Conservation (phyloP, 2,113 vertebrate genomes). For the Chamaetylas fuelleborni region DNA sequence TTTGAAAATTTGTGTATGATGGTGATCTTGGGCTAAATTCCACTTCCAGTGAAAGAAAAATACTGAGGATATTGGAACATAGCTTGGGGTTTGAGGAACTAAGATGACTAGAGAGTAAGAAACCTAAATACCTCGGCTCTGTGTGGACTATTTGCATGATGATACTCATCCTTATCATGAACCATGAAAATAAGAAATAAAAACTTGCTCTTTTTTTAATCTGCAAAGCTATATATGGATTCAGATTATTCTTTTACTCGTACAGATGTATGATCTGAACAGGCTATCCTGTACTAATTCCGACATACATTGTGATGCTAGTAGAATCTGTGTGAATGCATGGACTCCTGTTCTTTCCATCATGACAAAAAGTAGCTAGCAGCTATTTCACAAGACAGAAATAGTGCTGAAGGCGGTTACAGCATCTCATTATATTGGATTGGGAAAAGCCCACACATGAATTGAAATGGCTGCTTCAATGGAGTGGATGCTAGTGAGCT, state of each 20-base stretch:
- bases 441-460: neutral
- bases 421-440: neutral
- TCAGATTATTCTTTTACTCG: neutral
- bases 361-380: neutral
- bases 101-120: neutral
- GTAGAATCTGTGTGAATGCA: neutral
- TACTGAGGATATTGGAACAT: neutral
- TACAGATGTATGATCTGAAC: neutral
- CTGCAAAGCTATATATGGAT: neutral
- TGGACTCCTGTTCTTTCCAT: neutral
- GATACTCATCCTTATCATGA: neutral
- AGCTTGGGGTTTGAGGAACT: neutral
- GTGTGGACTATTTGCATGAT: neutral
- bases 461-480: neutral
- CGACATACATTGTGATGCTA: neutral
- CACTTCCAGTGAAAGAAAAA: neutral
- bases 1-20: neutral
- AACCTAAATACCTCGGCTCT: neutral
- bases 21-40: neutral
- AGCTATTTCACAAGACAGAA: neutral
- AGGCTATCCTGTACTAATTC: neutral
- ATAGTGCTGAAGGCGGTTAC: neutral
- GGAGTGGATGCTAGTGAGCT: neutral
- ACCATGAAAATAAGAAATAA: neutral
- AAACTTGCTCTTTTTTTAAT: neutral